Conservation (phyloP, 2,888 invertebrate species). For the Globia sparganii region DNA sequence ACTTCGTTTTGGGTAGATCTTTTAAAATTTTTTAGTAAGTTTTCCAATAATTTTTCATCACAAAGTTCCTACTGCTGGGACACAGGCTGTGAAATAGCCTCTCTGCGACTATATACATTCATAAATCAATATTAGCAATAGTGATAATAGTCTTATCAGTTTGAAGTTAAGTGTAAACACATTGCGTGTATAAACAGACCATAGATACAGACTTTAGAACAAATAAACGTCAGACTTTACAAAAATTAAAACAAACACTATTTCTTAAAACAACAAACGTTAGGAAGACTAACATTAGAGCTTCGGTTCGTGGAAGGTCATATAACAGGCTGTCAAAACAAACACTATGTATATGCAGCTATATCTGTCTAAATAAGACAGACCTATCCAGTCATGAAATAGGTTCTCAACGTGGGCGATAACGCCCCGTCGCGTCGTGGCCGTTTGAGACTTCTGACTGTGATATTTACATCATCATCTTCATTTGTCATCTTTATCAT, state of each 20-base stretch:
- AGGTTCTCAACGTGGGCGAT: background rate
- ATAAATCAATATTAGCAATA: slow-evolving; percentile 9
- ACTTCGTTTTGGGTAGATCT: background rate
- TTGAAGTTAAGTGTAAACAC: background rate
- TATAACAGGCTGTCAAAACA: background rate
- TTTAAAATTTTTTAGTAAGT: too few species aligned
- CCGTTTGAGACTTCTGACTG: background rate
- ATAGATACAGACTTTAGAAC: background rate
- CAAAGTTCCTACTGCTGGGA: background rate
- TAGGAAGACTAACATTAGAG: background rate
- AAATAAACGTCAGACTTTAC: background rate
- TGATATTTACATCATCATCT: too few species aligned
- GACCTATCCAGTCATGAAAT: background rate
- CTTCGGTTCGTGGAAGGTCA: background rate
- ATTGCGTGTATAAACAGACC: background rate
- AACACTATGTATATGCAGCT: background rate
- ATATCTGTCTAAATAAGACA: background rate
- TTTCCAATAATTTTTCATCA: background rate
- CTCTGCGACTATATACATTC: background rate
- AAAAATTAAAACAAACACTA: background rate
- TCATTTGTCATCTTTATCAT: too few species aligned
- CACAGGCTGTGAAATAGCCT: background rate
- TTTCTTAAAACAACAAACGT: background rate
- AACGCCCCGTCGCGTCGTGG: background rate
- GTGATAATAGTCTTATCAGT: slow-evolving; percentile 6